These are phyloP conservation scores for Pomacea maculata DNA, from an alignment of 1,140 invertebrate species.

Conservation along the genomic window DNA sequence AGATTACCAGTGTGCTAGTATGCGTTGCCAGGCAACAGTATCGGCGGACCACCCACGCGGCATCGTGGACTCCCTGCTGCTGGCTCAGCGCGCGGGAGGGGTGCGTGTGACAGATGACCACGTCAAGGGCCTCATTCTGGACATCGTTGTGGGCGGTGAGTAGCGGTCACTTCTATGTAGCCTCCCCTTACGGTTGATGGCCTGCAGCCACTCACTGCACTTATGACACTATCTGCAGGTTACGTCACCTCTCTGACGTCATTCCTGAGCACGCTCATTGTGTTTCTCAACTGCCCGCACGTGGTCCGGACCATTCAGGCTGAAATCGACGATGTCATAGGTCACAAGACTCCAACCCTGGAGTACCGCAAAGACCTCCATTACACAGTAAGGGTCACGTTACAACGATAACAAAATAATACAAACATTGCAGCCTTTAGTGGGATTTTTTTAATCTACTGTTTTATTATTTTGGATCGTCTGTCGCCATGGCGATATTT, in stretches of 20 bases:
- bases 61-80: slow-evolving; percentile 17
- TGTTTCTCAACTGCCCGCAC: slow-evolving; percentile 7
- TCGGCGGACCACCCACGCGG: slow-evolving; percentile 5
- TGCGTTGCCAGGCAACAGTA: not conserved
- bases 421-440: not conserved
- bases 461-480: not conserved
- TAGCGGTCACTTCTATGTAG: not conserved
- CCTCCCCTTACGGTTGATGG: not conserved
- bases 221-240: not conserved
- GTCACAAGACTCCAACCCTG: slow-evolving; percentile 13
- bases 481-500: not conserved
- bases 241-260: slow-evolving; percentile 22
- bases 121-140: slow-evolving; percentile 19
- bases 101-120: slow-evolving; percentile 10
- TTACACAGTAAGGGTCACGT: slow-evolving; percentile 1
- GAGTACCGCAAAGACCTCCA: slow-evolving; percentile 17
- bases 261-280: slow-evolving; percentile 13
- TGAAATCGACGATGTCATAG: slow-evolving; percentile 13
- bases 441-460: not conserved
- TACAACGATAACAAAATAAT: not conserved
- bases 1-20: not conserved
- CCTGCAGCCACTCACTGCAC: not conserved
- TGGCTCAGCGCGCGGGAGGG: slow-evolving; percentile 5
- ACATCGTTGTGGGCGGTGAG: slow-evolving; percentile 17
- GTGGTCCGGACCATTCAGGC: slow-evolving; percentile 20